Evolutionary conservation across 2,113 vertebrate genomes (phyloP).

Genomic region (Argyrosomus japonicus): DNA sequence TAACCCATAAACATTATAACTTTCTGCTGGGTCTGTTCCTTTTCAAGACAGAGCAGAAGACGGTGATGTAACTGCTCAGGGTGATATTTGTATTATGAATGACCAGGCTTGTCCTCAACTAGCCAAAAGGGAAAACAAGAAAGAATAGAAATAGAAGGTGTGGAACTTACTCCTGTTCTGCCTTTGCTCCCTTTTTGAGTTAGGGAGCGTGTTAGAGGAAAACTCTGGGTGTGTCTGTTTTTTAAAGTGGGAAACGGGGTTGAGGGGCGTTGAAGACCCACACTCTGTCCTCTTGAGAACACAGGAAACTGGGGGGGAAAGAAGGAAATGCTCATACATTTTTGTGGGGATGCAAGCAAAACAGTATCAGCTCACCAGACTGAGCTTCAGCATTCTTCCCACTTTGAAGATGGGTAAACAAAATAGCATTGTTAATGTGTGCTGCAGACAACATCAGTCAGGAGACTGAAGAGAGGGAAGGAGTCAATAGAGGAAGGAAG

Average conservation of each 20-base stretch:
- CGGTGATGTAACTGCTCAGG: not conserved
- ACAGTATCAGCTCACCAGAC: conserved; percentile 32
- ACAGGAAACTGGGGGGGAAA: conserved; percentile 54
- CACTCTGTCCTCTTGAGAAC: conserved; percentile 38
- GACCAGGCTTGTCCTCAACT: conserved; percentile 24
- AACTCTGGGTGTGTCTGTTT: conserved; percentile 33
- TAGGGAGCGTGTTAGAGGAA: not conserved
- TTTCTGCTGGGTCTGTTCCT: not conserved
- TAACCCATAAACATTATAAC: not conserved
- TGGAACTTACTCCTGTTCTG: conserved; percentile 45
- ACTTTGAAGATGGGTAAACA: conserved; percentile 60
- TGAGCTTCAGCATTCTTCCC: conserved; percentile 23
- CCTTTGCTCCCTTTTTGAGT: conserved; percentile 28
- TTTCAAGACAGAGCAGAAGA: not conserved
- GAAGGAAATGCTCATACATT: conserved; percentile 57
- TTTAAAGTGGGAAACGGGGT: conserved; percentile 34
- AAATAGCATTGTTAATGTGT: conserved; percentile 48
- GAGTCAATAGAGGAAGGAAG: conserved; percentile 54
- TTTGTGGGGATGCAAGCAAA: conserved; percentile 33
- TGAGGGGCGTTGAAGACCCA: conserved; percentile 14
- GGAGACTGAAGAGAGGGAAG: conserved; percentile 41
- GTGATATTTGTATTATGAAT: conserved; percentile 60
- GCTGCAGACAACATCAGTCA: conserved; percentile 21
- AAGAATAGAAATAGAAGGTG: conserved; percentile 64
- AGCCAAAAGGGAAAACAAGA: conserved; percentile 50